Evolutionary conservation across 2,113 vertebrate species (phyloP).

Genomic region (Thamnaconus septentrionalis): DNA sequence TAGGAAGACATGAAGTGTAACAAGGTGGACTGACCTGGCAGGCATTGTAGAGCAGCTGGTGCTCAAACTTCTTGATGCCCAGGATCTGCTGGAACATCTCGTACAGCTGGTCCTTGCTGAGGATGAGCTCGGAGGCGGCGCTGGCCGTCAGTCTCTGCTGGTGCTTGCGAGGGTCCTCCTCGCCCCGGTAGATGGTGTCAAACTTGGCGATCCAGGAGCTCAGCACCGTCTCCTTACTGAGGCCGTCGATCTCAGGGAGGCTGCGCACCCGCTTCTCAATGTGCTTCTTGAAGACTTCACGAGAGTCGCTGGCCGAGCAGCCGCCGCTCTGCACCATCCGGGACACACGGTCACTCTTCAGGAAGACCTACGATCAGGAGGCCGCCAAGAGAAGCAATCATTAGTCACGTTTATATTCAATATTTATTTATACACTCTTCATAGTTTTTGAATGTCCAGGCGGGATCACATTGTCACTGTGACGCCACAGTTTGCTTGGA

Average conservation of each 20-base stretch:
- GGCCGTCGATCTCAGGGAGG: conserved; percentile 93
- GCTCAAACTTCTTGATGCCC: conserved; percentile 98
- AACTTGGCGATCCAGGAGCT: conserved; percentile 99
- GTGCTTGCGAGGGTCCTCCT: conserved; percentile 94
- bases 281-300: conserved; percentile 99
- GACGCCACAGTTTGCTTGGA: too few species aligned
- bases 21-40: conserved; percentile 86
- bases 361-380: conserved; percentile 82
- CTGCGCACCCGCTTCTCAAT: conserved; percentile 98
- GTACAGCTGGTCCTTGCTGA: conserved; percentile 98
- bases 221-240: conserved; percentile 97
- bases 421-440: too few species aligned
- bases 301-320: conserved; percentile 91
- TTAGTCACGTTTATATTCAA: too few species aligned
- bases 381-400: too few species aligned
- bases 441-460: too few species aligned
- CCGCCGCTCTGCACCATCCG: conserved; percentile 98
- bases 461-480: too few species aligned
- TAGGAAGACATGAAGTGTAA: too few species aligned
- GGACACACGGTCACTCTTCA: conserved; percentile 94
- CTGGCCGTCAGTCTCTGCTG: conserved; percentile 95
- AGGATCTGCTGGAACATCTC: conserved; percentile 99
- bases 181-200: conserved; percentile 95
- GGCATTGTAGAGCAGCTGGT: conserved; percentile 97
- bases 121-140: conserved; percentile 95